Conservation (phyloP, 2,888 invertebrate species). For the Autographa pulchrina region DNA sequence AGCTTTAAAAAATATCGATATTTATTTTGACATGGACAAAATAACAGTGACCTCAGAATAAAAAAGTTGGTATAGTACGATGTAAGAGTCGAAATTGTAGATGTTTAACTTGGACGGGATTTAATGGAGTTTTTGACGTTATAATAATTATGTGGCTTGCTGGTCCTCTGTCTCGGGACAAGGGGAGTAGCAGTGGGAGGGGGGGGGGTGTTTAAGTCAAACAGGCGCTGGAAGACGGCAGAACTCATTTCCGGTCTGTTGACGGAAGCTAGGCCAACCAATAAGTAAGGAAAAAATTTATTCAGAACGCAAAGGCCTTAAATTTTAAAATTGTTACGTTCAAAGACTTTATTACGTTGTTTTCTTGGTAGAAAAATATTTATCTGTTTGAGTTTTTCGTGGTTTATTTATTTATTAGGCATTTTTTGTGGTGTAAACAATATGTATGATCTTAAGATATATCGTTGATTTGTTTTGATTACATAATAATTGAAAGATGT, state of each 20-base stretch:
- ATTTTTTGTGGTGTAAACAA: too few relatives aligned
- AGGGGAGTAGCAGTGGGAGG: neutral
- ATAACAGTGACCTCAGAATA: neutral
- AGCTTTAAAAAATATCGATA: neutral
- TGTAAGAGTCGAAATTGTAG: constrained; percentile 48
- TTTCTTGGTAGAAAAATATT: neutral
- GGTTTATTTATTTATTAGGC: neutral
- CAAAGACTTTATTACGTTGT: constrained; percentile 7
- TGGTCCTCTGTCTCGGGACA: constrained; percentile 67
- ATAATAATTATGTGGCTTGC: constrained; percentile 80
- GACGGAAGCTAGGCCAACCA: constrained; percentile 81
- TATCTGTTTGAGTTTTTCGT: neutral
- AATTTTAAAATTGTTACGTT: constrained; percentile 75
- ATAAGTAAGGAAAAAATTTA: constrained; percentile 82
- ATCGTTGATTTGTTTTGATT: too few relatives aligned
- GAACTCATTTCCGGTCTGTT: constrained; percentile 87
- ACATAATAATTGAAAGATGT: too few relatives aligned
- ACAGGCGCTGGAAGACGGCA: constrained; percentile 62
- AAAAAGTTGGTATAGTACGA: constrained; percentile 25
- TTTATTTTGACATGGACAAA: neutral
- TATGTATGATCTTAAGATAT: too few relatives aligned
- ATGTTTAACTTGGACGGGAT: constrained; percentile 63
- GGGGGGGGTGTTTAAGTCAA: constrained; percentile 52
- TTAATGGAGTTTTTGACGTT: constrained; percentile 75
- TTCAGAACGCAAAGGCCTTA: constrained; percentile 76